Evolutionary conservation across 2,888 invertebrate genomes (phyloP).

Genomic region (Gisinianus flammeolus): DNA sequence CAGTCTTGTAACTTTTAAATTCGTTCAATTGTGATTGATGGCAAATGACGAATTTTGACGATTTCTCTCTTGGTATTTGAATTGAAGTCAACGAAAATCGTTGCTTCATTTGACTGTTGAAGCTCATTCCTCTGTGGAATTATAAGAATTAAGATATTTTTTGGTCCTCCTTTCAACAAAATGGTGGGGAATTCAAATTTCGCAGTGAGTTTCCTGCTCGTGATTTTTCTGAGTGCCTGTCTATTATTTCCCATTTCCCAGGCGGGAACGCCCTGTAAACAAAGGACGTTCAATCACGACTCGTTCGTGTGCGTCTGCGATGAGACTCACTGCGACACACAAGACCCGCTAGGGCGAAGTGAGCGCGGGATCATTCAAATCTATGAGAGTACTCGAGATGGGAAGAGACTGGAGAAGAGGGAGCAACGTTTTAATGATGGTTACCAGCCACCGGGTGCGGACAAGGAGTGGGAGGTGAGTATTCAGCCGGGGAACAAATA

Average conservation of each 20-base stretch:
- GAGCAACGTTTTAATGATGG: slow-evolving; percentile 43
- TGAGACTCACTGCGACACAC: slow-evolving; percentile 72
- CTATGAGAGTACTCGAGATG: slow-evolving; percentile 46
- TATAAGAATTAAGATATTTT: too few relatives aligned
- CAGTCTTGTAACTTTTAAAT: too few relatives aligned
- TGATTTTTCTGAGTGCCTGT: too few relatives aligned
- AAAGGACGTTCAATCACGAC: slow-evolving; percentile 42
- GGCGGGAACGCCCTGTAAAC: background rate
- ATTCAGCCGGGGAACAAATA: slow-evolving; percentile 37
- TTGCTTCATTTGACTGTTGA: too few relatives aligned
- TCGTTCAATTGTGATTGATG: too few relatives aligned
- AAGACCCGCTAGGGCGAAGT: slow-evolving; percentile 64
- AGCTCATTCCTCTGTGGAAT: too few relatives aligned
- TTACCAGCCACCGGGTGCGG: slow-evolving; percentile 30
- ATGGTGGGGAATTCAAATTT: too few relatives aligned
- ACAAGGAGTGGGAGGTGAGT: slow-evolving; percentile 17
- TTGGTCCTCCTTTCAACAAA: too few relatives aligned
- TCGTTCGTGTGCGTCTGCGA: slow-evolving; percentile 74
- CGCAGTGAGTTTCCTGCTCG: too few relatives aligned
- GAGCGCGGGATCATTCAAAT: slow-evolving; percentile 39
- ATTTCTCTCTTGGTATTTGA: too few relatives aligned
- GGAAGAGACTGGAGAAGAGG: slow-evolving; percentile 45
- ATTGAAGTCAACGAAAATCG: too few relatives aligned
- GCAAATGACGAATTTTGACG: too few relatives aligned
- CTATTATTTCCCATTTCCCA: background rate